A percentile compares a stretch with the other conserved stretches of the same genome.
Conservation (phyloP, 2,888 invertebrate species). For the Dascillus cervinus region DNA sequence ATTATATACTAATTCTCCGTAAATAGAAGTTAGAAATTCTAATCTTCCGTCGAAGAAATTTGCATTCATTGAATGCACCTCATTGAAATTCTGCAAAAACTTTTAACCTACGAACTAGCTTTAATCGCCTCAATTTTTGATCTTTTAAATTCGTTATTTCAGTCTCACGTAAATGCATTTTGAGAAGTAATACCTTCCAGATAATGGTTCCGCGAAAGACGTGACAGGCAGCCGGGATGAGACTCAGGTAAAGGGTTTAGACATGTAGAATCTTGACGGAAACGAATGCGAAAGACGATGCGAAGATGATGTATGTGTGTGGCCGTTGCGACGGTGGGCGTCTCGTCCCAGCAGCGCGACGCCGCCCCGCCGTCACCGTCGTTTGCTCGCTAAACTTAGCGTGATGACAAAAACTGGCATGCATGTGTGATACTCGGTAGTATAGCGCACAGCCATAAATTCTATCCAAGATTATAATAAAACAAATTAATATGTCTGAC, state of each 20-base stretch:
- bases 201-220: slow-evolving; percentile 10
- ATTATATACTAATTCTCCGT: slow-evolving; percentile 18
- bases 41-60: slow-evolving; percentile 9
- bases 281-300: slow-evolving; percentile 13
- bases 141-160: no score
- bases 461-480: slow-evolving; percentile 15
- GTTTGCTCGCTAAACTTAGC: slow-evolving; percentile 24
- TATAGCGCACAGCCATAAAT: slow-evolving; percentile 14
- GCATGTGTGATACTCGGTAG: slow-evolving; percentile 16
- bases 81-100: no score
- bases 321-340: slow-evolving; percentile 23
- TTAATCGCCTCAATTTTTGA: no score
- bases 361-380: slow-evolving; percentile 18
- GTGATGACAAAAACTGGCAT: slow-evolving; percentile 22
- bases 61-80: no score
- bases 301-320: slow-evolving; percentile 32
- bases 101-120: no score
- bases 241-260: slow-evolving; percentile 10
- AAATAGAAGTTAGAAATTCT: slow-evolving; percentile 20
- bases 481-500: slow-evolving; percentile 18
- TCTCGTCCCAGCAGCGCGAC: slow-evolving; percentile 17
- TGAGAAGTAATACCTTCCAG: no score
- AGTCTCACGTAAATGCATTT: no score
- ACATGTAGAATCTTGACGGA: slow-evolving; percentile 12
- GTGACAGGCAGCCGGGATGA: slow-evolving; percentile 9